Conservation (phyloP, 2,113 vertebrate genomes). For the Perca fluviatilis region DNA sequence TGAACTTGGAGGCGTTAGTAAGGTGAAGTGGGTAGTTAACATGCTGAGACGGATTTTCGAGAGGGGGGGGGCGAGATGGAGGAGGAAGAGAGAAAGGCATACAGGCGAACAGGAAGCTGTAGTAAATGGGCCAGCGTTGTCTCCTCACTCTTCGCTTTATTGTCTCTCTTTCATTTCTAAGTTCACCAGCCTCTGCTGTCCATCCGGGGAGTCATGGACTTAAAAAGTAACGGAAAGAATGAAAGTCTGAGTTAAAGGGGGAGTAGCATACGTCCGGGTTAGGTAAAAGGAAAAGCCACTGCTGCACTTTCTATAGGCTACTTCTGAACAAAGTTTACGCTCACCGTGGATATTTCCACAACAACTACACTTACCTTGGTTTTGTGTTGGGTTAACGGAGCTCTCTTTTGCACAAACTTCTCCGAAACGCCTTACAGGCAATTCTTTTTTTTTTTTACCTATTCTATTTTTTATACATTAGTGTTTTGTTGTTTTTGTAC, state of each 20-base stretch:
- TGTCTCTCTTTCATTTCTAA: neutral
- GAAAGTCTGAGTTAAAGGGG: neutral
- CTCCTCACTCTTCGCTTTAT: neutral
- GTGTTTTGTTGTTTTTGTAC: neutral
- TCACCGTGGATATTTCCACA: neutral
- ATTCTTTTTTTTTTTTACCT: neutral
- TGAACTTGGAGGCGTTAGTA: neutral
- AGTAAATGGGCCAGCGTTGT: neutral
- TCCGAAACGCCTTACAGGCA: neutral
- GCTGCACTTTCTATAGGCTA: neutral
- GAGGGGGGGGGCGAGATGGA: conserved; percentile 8
- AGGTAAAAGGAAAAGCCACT: neutral
- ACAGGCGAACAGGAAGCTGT: conserved; percentile 31
- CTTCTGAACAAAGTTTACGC: neutral
- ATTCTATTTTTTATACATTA: neutral
- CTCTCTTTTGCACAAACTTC: neutral
- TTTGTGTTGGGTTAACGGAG: neutral
- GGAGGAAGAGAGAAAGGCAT: conserved; percentile 17
- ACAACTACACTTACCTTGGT: neutral
- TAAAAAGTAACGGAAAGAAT: conserved; percentile 30
- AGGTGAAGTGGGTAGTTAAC: conserved; percentile 1
- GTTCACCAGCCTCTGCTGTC: neutral
- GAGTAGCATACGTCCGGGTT: neutral
- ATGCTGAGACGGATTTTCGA: conserved; percentile 2
- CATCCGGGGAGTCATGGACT: neutral